Evolutionary conservation across 1,140 invertebrate genomes (phyloP).

Genomic region (Oscheius sp.): DNA sequence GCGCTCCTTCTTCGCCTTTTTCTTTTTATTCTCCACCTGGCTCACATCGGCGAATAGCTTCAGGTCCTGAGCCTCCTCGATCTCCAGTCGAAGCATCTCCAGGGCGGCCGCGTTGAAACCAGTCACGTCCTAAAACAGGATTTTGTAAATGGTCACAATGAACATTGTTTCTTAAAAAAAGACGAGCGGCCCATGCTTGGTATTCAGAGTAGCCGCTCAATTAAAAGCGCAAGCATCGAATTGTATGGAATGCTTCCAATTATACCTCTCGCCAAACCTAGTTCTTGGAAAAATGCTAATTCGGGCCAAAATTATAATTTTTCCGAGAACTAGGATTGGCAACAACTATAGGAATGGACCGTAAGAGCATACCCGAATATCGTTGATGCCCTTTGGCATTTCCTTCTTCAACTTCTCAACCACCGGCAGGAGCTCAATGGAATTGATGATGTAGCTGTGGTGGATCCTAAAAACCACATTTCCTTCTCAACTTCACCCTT

Average conservation of each 20-base stretch:
- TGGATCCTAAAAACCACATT: constrained; percentile 68
- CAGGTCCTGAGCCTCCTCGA: constrained; percentile 78
- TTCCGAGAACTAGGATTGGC: too few species aligned
- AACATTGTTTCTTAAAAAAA: constrained; percentile 9
- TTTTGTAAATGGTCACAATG: too few species aligned
- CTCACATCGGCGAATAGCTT: constrained; percentile 79
- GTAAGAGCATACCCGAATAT: not conserved
- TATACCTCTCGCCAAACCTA: too few species aligned
- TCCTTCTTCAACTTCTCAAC: constrained; percentile 71
- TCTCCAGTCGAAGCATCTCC: constrained; percentile 72
- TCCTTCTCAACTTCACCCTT: not conserved
- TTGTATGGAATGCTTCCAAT: not conserved
- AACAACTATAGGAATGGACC: not conserved
- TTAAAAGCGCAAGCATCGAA: not conserved
- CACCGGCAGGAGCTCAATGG: constrained; percentile 70
- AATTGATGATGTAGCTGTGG: constrained; percentile 76
- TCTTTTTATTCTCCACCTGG: constrained; percentile 69
- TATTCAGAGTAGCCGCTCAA: constrained; percentile 65
- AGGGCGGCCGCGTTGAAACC: constrained; percentile 84
- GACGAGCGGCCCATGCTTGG: not conserved
- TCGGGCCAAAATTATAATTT: too few species aligned
- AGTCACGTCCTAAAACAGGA: constrained; percentile 72
- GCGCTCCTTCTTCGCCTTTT: constrained; percentile 70
- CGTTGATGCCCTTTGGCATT: constrained; percentile 63
- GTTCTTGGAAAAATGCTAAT: too few species aligned